A percentile compares a stretch with the other conserved stretches of the same genome.
Conservation (phyloP, 2,888 invertebrate species). For the Tipula helvola region DNA sequence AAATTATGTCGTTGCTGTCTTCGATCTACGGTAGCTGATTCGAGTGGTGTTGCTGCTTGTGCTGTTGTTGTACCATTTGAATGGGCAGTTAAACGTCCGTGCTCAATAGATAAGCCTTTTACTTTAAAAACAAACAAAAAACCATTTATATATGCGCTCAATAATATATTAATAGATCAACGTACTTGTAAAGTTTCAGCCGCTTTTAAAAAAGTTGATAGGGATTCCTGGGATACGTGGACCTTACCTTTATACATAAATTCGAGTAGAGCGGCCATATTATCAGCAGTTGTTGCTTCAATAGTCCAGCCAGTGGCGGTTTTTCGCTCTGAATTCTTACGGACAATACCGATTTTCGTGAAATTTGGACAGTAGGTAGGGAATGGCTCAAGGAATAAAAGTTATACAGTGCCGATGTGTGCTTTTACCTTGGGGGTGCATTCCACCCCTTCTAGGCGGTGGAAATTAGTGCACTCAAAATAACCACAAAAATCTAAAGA, state of each 20-base stretch:
- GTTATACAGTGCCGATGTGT: too few relatives aligned
- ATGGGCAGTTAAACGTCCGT: constrained; percentile 40
- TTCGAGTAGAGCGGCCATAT: constrained; percentile 81
- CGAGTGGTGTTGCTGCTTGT: constrained; percentile 30
- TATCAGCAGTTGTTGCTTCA: constrained; percentile 81
- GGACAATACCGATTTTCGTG: too few relatives aligned
- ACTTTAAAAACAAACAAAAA: constrained; percentile 38
- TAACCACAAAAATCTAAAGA: too few relatives aligned
- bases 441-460: too few relatives aligned
- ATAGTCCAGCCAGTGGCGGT: too few relatives aligned
- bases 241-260: constrained; percentile 94
- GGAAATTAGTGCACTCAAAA: too few relatives aligned
- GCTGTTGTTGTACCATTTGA: constrained; percentile 24
- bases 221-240: constrained; percentile 82
- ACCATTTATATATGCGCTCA: background rate
- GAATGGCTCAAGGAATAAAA: too few relatives aligned
- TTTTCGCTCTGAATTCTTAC: too few relatives aligned
- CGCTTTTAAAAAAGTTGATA: constrained; percentile 82
- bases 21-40: constrained; percentile 33
- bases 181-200: constrained; percentile 77
- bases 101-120: constrained; percentile 65
- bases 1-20: constrained; percentile 34
- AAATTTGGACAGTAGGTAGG: too few relatives aligned
- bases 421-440: too few relatives aligned
- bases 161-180: constrained; percentile 10